A percentile compares a stretch with the other conserved stretches of the same genome.
phyloP scores from a whole-genome alignment of 1,140 invertebrate genomes.

The Microplitis mediator region DNA sequence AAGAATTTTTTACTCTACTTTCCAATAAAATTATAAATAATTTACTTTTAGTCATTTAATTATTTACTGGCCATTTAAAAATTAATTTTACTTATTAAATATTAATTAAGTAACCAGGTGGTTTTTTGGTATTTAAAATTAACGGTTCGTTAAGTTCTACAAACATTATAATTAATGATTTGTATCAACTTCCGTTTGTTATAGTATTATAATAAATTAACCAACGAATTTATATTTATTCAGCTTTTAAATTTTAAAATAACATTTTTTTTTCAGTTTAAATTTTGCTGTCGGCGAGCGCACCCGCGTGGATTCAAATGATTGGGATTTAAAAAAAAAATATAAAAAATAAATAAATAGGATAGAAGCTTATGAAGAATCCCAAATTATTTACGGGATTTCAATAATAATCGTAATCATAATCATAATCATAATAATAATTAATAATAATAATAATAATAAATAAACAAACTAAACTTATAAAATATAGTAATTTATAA shows the following conservation, averaged over 20 bases:
- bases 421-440: neutral
- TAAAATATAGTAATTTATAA: constrained; percentile 13
- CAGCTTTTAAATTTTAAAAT: too few relatives aligned
- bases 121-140: neutral
- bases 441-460: constrained; percentile 41
- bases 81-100: neutral
- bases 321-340: constrained; percentile 4
- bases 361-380: neutral
- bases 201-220: too few relatives aligned
- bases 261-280: too few relatives aligned
- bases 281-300: too few relatives aligned
- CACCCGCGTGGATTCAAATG: neutral
- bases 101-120: constrained; percentile 1
- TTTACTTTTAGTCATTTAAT: too few relatives aligned
- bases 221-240: too few relatives aligned
- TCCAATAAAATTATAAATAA: too few relatives aligned
- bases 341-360: constrained; percentile 30
- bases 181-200: neutral
- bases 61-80: too few relatives aligned
- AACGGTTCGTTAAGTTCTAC: constrained; percentile 4
- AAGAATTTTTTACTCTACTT: neutral
- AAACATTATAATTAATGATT: neutral
- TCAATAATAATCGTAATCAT: constrained; percentile 29
- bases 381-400: constrained; percentile 17
- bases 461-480: constrained; percentile 30